Evolutionary conservation across 1,140 invertebrate genomes (phyloP).

Genomic region (Drosophila watanabei): DNA sequence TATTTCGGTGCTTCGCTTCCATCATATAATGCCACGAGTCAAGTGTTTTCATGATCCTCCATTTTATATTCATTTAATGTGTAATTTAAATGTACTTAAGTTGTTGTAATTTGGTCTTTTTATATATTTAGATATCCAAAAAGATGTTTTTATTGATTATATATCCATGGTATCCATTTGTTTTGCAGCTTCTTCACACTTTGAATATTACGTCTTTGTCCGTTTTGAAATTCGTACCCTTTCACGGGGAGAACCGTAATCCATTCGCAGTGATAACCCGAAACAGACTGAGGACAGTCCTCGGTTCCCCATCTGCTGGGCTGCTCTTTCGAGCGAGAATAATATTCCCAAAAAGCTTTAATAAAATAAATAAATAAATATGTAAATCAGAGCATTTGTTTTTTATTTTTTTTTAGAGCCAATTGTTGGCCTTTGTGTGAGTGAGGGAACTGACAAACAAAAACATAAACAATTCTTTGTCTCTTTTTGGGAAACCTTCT

Average conservation of each 20-base stretch:
- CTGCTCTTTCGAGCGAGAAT: slow-evolving; percentile 43
- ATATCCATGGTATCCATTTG: neutral
- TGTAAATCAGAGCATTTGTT: slow-evolving; percentile 40
- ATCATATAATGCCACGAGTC: slow-evolving; percentile 62
- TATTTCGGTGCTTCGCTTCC: slow-evolving; percentile 47
- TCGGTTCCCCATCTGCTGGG: slow-evolving; percentile 29
- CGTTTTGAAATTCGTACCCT: slow-evolving; percentile 15
- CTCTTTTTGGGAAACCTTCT: slow-evolving; percentile 11
- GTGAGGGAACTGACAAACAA: slow-evolving; percentile 30
- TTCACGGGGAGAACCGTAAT: slow-evolving; percentile 27
- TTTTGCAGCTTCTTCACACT: neutral
- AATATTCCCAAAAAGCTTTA: slow-evolving; percentile 58
- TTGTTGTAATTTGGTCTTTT: slow-evolving; percentile 3
- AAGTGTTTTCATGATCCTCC: slow-evolving; percentile 35
- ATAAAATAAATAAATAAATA: slow-evolving; percentile 57
- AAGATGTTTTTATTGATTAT: neutral
- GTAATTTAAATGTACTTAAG: slow-evolving; percentile 20
- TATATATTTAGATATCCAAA: neutral
- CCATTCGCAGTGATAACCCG: slow-evolving; percentile 57
- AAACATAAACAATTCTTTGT: slow-evolving; percentile 47
- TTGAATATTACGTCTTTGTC: slow-evolving; percentile 7
- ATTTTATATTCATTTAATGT: slow-evolving; percentile 12
- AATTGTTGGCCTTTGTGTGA: slow-evolving; percentile 49
- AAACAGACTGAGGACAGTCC: slow-evolving; percentile 55
- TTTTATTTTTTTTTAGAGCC: slow-evolving; percentile 36